Percentiles rank a stretch among this genome's conserved stretches.
Evolutionary conservation across 1,140 invertebrate species (phyloP).

Genomic region (Zaprionus taronus): DNA sequence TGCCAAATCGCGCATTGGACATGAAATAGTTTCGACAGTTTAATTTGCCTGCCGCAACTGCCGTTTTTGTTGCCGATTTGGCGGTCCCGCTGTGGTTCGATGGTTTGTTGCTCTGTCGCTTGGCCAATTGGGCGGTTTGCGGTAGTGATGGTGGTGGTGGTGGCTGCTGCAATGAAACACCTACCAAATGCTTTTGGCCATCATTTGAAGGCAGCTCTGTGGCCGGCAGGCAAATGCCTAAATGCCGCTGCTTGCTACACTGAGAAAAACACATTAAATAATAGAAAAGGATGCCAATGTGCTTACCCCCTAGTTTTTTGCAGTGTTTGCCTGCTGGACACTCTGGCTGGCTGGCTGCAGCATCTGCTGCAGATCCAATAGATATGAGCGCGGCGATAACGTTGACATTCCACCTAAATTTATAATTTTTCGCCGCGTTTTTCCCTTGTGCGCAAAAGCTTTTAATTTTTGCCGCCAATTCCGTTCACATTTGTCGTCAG

Average conservation of each 20-base stretch:
- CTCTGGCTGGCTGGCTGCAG: conserved; percentile 2
- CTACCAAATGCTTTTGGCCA: conserved; percentile 74
- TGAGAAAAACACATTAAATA: not conserved
- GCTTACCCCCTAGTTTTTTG: not conserved
- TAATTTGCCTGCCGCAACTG: conserved; percentile 77
- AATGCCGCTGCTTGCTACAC: conserved; percentile 45
- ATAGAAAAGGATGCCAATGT: not conserved
- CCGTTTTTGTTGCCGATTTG: conserved; percentile 56
- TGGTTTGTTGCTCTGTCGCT: not conserved
- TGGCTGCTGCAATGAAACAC: conserved; percentile 70
- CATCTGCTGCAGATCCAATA: conserved; percentile 62
- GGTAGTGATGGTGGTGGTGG: conserved; percentile 31
- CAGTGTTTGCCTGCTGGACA: conserved; percentile 10
- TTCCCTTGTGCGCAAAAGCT: conserved; percentile 75
- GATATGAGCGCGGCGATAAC: conserved; percentile 78
- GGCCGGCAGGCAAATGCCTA: conserved; percentile 58
- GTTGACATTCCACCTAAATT: conserved; percentile 83
- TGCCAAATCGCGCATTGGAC: conserved; percentile 83
- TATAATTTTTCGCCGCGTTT: conserved; percentile 78
- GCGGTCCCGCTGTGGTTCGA: conserved; percentile 28
- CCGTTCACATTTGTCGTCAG: conserved; percentile 48
- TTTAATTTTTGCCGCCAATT: conserved; percentile 81
- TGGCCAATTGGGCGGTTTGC: conserved; percentile 25
- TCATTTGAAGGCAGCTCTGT: conserved; percentile 54
- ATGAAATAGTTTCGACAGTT: conserved; percentile 84